A percentile compares a stretch with the other conserved stretches of the same genome.
These are phyloP conservation scores for Tinea semifulvella DNA, from an alignment of 2,888 invertebrate species.

Conservation along the genomic window DNA sequence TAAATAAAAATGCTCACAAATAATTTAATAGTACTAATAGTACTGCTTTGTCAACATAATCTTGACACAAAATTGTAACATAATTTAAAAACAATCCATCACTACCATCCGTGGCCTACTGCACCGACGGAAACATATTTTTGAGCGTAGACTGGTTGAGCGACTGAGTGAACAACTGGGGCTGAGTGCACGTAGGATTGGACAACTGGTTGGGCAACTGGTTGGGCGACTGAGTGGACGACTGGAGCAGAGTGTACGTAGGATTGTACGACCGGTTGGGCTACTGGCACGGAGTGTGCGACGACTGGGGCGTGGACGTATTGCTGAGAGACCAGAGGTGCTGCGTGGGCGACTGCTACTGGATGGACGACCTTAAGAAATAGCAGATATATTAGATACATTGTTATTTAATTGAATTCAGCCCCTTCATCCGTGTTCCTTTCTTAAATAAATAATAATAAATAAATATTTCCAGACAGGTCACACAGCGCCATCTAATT, in stretches of 20 bases:
- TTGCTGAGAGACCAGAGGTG: background rate
- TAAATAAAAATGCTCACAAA: slow-evolving; percentile 17
- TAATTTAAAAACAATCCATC: slow-evolving; percentile 14
- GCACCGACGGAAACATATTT: slow-evolving; percentile 14
- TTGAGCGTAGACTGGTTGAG: slow-evolving; percentile 25
- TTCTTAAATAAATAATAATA: too few species aligned
- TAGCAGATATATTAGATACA: too few species aligned
- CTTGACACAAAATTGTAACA: slow-evolving; percentile 43
- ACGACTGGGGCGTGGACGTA: slow-evolving; percentile 9
- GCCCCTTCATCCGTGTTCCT: too few species aligned
- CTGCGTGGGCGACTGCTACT: slow-evolving; percentile 17
- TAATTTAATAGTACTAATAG: slow-evolving; percentile 47
- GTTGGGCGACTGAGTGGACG: slow-evolving; percentile 22
- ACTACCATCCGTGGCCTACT: slow-evolving; percentile 47
- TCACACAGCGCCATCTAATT: too few species aligned
- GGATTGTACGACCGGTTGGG: slow-evolving; percentile 19
- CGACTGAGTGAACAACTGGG: slow-evolving; percentile 20
- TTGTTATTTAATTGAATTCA: too few species aligned
- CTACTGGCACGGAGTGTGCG: slow-evolving; percentile 16
- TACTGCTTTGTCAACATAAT: slow-evolving; percentile 44
- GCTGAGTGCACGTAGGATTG: slow-evolving; percentile 22
- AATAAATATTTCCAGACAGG: too few species aligned
- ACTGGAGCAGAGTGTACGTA: slow-evolving; percentile 20
- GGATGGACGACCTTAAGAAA: slow-evolving; percentile 37
- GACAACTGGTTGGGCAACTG: slow-evolving; percentile 26